Percentiles rank a stretch among this genome's conserved stretches.
Evolutionary conservation across 2,797 vertebrate species (phyloP).

Genomic region (Clarias pachynema): DNA sequence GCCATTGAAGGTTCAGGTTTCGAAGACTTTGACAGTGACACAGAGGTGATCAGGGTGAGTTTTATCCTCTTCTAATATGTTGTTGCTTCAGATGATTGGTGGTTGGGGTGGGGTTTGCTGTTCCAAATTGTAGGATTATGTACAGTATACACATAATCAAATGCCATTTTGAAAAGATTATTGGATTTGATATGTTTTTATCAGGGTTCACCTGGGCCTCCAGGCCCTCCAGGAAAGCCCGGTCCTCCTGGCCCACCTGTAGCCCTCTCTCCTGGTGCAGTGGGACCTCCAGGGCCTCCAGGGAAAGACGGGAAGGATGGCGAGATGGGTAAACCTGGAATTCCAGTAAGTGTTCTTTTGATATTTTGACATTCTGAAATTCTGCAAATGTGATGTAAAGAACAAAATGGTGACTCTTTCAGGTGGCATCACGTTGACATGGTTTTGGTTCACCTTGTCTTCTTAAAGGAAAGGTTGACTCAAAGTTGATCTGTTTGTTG

Average conservation of each 20-base stretch:
- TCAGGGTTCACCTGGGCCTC: slow-evolving; percentile 86
- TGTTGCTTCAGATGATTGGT: not conserved
- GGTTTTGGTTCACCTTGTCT: not conserved
- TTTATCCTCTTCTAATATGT: not conserved
- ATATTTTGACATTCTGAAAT: not conserved
- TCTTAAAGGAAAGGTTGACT: not conserved
- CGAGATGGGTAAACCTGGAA: slow-evolving; percentile 77
- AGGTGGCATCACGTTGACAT: not conserved
- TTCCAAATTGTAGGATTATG: not conserved
- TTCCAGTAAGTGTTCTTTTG: slow-evolving; percentile 76
- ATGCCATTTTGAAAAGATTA: not conserved
- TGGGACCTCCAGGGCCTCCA: slow-evolving; percentile 75
- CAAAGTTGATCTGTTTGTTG: not conserved
- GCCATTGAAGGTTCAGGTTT: slow-evolving; percentile 80
- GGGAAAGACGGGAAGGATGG: slow-evolving; percentile 81
- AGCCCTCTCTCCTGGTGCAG: slow-evolving; percentile 41
- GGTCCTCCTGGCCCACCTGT: slow-evolving; percentile 71
- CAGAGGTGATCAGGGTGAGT: slow-evolving; percentile 76
- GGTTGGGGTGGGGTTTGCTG: not conserved
- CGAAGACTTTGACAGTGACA: slow-evolving; percentile 76
- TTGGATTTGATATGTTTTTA: not conserved
- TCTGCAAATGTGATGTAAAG: not conserved
- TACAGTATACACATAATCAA: slow-evolving; percentile 5
- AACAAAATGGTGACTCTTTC: too few relatives aligned
- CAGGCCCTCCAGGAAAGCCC: slow-evolving; percentile 81